Percentiles rank a stretch among this genome's conserved stretches.
These are phyloP conservation scores for Pedetes capensis DNA, from an alignment of 2,113 vertebrate species.

Conservation along the genomic window DNA sequence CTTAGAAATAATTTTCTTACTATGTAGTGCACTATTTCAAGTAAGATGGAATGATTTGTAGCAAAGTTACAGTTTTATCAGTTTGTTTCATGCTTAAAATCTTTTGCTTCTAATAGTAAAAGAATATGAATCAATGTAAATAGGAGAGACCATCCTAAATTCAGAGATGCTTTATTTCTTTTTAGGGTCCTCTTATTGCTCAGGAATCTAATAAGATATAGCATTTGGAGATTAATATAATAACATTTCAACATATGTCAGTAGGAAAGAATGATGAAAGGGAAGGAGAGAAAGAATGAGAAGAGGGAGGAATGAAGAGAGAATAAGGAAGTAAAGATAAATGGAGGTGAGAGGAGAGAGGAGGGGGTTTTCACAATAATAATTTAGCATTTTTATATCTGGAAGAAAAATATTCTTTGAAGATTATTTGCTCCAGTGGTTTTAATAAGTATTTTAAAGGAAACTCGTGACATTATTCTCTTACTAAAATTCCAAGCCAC, in stretches of 20 bases:
- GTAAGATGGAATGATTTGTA: background rate
- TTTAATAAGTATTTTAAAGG: constrained; percentile 40
- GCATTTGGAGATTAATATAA: background rate
- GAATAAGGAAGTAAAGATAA: background rate
- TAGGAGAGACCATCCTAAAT: background rate
- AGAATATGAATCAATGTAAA: background rate
- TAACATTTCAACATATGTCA: background rate
- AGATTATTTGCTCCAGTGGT: background rate
- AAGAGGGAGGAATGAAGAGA: accelerated
- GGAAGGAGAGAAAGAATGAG: accelerated
- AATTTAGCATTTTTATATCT: background rate
- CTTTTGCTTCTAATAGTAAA: background rate
- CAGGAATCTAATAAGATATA: background rate
- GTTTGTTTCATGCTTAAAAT: background rate
- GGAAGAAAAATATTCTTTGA: constrained; percentile 37
- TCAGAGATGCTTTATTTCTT: background rate
- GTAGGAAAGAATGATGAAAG: background rate
- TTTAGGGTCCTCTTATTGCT: background rate
- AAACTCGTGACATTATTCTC: background rate
- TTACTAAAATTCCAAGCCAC: constrained; percentile 28
- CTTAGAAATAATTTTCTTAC: constrained; percentile 3
- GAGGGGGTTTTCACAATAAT: background rate
- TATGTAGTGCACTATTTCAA: background rate
- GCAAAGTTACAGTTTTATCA: background rate
- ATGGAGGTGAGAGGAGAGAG: background rate